Evolutionary conservation across 2,797 vertebrate species (phyloP), one percentile per base, ranked within the genome.

Genomic region (Sebastes itinus): DNA sequence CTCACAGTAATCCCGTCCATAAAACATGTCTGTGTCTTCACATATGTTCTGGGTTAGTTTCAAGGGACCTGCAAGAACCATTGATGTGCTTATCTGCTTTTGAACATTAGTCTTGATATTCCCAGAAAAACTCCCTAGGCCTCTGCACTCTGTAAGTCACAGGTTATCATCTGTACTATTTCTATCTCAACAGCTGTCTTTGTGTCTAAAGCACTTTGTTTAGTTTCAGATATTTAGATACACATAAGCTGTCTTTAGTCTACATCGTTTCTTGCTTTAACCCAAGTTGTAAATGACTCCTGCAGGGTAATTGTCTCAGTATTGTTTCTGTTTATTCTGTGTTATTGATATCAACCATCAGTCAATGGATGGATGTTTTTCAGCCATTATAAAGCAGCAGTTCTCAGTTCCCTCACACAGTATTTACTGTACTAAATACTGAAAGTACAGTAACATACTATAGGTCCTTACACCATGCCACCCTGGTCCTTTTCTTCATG

Each of bases 21-120:
- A 55, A 75, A 80, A 61, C 33, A 5, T 23, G 22, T 6, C 35
- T 52, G 22, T 28, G 9, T 56, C 33, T 70, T 66, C 60, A 67
- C 63, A 76, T 74, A 10, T 74, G 65, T 35, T 30, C 23, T 60
- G 25, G 23, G 61, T 86, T 77, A 64, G 67, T 71, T 73, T 25
- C 6, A 49, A n/a, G 25, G 9, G 22, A 28, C 38, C 55, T 58
- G 12, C 10, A n/a, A 38, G 25, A 73, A 18, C 18, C 71, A 46
- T n/a, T 59, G 7, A 73, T 46, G 65, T 42, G 22, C 49, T 75
- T 78, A 86, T 79, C 61, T 71, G 25, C 32, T 74, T 63, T 59
- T 76, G 5, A 60, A 67, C 67, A 55, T 80, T 55, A 25, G 10
- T 70, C 64, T 76, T 56, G 6, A 62, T 60, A 12, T 35, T 66